Evolutionary conservation across 2,888 invertebrate genomes (phyloP), one percentile per base, ranked within the genome.

Genomic region (Athetis lepigone): DNA sequence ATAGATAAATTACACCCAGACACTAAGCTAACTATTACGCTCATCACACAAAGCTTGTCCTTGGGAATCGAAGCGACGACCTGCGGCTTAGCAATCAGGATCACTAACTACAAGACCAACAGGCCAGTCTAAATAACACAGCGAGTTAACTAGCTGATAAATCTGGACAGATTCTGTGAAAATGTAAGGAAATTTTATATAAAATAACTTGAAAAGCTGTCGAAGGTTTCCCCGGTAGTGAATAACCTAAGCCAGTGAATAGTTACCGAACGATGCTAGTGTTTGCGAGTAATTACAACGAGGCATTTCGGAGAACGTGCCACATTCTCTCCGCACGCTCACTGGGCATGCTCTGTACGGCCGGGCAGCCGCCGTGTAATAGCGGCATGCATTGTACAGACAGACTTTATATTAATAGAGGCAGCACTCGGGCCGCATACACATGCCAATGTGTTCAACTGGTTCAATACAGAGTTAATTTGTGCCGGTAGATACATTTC

Each of bases 261-360:
- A 19, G 27, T 40, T 18, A 29, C 7, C 2, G 11, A 16, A 46
- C 40, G 42, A 13, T 11, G n/a, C n/a, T 23, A 16, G 29, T 52
- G 47, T 45, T 51, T 52, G 55, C n/a, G 7, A 37, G 25, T 56
- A 49, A 72, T 52, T 72, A 51, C 37, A 49, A n/a, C 13, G 39
- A 40, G n/a, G 47, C 52, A 39, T 54, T 45, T 60, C 8, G 25
- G 39, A 29, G 9, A 36, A 9, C 27, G 46, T 33, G 19, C 11
- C 16, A n/a, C 19, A 9, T 27, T 29, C 19, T 43, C 29, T 6
- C n/a, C 11, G 2, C 16, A 7, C n/a, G 29, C 25, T 47, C 55
- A 54, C 23, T 11, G 45, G 36, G 40, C 36, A 16, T 21, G 43
- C 66, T 70, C 59, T 70, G 75, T 60, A 11, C 9, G 16, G 33